Evolutionary conservation across 2,888 invertebrate species (phyloP).

Genomic region (Drosophila putrida): DNA sequence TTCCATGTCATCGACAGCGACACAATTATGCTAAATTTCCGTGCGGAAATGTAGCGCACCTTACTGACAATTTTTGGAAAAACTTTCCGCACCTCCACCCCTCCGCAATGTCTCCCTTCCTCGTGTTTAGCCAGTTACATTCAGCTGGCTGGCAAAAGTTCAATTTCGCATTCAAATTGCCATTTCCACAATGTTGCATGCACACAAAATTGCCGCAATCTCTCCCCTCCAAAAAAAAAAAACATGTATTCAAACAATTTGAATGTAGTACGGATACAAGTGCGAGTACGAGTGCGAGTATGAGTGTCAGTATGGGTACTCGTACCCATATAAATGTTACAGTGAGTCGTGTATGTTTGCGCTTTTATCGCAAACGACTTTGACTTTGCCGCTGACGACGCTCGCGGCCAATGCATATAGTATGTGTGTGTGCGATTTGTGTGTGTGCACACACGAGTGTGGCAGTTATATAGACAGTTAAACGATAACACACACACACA

Average conservation of each 20-base stretch:
- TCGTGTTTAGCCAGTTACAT: not conserved
- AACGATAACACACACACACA: slow-evolving; percentile 59
- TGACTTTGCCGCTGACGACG: slow-evolving; percentile 50
- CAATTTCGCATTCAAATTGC: slow-evolving; percentile 80
- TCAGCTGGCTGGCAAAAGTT: slow-evolving; percentile 64
- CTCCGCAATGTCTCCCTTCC: not conserved
- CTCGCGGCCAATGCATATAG: slow-evolving; percentile 12
- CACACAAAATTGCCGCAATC: slow-evolving; percentile 28
- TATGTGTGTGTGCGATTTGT: slow-evolving; percentile 4
- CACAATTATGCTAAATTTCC: slow-evolving; percentile 77
- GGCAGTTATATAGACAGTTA: slow-evolving; percentile 52
- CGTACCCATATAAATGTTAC: slow-evolving; percentile 23
- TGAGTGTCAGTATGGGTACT: slow-evolving; percentile 8
- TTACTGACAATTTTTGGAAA: slow-evolving; percentile 44
- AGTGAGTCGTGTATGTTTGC: slow-evolving; percentile 35
- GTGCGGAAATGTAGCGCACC: slow-evolving; percentile 60
- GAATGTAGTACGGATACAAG: slow-evolving; percentile 41
- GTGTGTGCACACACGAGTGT: slow-evolving; percentile 15
- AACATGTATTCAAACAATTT: slow-evolving; percentile 49
- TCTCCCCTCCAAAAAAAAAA: slow-evolving; percentile 9
- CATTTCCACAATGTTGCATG: slow-evolving; percentile 64
- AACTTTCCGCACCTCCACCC: slow-evolving; percentile 6
- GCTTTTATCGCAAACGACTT: slow-evolving; percentile 65
- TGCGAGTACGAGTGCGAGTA: not conserved
- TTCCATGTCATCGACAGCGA: slow-evolving; percentile 73